Conservation (phyloP, 1,140 invertebrate species). For the Drosophila lacertosa region DNA sequence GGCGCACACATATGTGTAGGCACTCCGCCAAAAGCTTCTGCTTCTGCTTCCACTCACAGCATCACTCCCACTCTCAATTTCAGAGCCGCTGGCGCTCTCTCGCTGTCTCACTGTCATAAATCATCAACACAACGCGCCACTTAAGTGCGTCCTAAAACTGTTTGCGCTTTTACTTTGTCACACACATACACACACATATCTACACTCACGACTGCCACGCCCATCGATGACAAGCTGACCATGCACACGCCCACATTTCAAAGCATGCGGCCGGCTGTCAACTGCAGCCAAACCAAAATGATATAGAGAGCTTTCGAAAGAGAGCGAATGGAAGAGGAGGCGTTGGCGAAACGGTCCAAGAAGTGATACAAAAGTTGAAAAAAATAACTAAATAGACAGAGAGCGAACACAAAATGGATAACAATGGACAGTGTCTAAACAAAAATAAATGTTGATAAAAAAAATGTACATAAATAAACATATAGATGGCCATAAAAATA, state of each 20-base stretch:
- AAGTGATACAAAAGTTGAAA: constrained; percentile 25
- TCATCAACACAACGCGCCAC: constrained; percentile 78
- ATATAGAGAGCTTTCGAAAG: constrained; percentile 13
- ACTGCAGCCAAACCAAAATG: constrained; percentile 39
- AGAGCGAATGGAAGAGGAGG: background rate
- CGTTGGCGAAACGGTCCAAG: background rate
- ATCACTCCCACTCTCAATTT: background rate
- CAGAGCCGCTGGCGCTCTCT: background rate
- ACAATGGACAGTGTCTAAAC: constrained; percentile 54
- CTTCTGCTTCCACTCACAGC: constrained; percentile 5
- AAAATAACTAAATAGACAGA: constrained; percentile 56
- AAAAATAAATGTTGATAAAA: constrained; percentile 43
- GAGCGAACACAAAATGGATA: constrained; percentile 22
- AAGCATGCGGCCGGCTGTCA: constrained; percentile 63
- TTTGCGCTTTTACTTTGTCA: constrained; percentile 60
- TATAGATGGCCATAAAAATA: constrained; percentile 22
- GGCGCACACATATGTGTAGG: too few species aligned
- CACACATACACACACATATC: constrained; percentile 6
- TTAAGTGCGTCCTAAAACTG: constrained; percentile 79
- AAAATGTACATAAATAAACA: constrained; percentile 32
- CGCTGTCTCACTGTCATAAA: constrained; percentile 64
- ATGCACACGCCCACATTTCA: constrained; percentile 57
- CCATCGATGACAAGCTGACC: constrained; percentile 56
- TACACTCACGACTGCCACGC: constrained; percentile 44
- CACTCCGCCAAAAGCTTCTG: constrained; percentile 31